phyloP scores from a whole-genome alignment of 2,113 vertebrate genomes.

The Setophaga kirtlandii region DNA sequence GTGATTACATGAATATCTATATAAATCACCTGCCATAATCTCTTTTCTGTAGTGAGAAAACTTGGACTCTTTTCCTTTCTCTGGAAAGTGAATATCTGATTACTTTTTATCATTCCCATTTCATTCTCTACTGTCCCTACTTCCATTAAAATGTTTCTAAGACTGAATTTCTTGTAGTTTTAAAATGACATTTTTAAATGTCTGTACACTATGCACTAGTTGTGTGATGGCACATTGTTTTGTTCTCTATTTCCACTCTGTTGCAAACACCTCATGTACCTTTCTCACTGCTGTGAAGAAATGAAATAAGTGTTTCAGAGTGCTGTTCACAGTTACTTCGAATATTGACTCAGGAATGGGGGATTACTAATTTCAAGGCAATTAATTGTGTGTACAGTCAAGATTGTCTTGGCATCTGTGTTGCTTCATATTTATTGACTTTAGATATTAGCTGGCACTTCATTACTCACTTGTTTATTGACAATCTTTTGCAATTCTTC shows the following conservation, averaged over 20 bases:
- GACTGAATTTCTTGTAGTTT: neutral
- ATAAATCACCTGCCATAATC: neutral
- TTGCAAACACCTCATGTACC: neutral
- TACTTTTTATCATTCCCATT: neutral
- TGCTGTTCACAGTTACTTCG: neutral
- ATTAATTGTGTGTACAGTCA: neutral
- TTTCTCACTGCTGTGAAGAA: neutral
- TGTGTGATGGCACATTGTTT: neutral
- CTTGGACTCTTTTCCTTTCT: neutral
- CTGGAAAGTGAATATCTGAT: neutral
- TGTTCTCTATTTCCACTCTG: neutral
- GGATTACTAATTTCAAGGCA: neutral
- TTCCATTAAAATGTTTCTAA: neutral
- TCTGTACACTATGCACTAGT: neutral
- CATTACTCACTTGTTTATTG: neutral
- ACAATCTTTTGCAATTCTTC: neutral
- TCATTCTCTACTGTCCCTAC: neutral
- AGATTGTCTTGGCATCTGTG: neutral
- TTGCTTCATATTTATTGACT: neutral
- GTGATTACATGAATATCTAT: neutral
- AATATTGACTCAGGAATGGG: neutral
- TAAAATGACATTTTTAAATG: neutral
- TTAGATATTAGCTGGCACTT: neutral
- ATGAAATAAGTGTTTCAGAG: rapidly evolving
- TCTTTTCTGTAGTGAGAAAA: neutral